Evolutionary conservation across 2,113 vertebrate genomes (phyloP).

Genomic region (Aphyosemion australe): DNA sequence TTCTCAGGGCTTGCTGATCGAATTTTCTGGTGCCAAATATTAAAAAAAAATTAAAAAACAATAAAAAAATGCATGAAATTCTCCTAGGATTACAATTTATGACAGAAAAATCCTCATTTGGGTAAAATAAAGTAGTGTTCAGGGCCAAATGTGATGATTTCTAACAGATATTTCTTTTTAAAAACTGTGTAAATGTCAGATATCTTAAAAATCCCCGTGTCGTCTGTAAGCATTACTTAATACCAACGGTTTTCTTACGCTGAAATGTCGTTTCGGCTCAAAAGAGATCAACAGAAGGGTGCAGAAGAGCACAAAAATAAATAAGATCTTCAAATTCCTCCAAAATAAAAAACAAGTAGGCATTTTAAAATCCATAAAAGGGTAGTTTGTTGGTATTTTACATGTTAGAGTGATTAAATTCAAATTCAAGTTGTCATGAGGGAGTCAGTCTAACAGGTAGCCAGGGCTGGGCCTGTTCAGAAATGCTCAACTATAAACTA

Average conservation of each 20-base stretch:
- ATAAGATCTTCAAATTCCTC: too few species aligned
- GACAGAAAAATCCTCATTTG: neutral
- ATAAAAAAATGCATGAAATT: conserved; percentile 6
- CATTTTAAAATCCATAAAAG: too few species aligned
- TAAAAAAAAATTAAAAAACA: conserved; percentile 1
- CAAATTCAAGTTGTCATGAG: neutral
- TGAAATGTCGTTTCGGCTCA: neutral
- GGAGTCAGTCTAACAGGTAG: neutral
- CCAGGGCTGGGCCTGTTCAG: neutral
- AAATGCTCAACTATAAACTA: too few species aligned
- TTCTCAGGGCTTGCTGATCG: neutral
- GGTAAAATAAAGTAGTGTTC: conserved; percentile 17
- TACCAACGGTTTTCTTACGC: neutral
- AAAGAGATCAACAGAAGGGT: neutral
- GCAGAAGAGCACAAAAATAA: neutral
- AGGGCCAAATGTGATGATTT: neutral
- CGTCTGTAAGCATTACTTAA: neutral
- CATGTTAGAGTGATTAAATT: too few species aligned
- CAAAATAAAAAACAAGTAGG: too few species aligned
- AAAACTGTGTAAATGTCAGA: neutral
- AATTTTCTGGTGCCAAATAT: neutral
- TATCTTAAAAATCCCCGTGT: neutral
- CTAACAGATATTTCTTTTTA: neutral
- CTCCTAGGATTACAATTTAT: neutral
- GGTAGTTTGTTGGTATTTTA: too few species aligned